These are phyloP conservation scores for Nasonia giraulti DNA, from an alignment of 1,140 invertebrate genomes.

Conservation along the genomic window DNA sequence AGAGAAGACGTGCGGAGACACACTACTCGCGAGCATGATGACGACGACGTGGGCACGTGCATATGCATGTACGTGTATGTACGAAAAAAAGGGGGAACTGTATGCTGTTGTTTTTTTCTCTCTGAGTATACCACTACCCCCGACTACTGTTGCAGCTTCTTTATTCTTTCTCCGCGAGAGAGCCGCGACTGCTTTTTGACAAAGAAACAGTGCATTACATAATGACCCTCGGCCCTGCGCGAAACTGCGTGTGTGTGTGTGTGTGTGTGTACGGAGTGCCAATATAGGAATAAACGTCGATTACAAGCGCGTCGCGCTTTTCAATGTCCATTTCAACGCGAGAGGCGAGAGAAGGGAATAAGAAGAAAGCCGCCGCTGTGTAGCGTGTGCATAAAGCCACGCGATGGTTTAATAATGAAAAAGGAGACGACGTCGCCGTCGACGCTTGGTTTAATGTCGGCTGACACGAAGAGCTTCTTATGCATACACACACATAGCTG, in stretches of 20 bases:
- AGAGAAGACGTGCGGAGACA: slow-evolving; percentile 41
- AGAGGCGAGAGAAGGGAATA: neutral
- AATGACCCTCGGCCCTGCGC: neutral
- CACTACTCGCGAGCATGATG: neutral
- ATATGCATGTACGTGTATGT: neutral
- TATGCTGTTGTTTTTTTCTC: neutral
- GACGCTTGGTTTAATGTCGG: slow-evolving; percentile 10
- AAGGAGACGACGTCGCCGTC: neutral
- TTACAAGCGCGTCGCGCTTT: neutral
- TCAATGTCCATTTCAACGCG: slow-evolving; percentile 6
- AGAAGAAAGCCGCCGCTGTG: neutral
- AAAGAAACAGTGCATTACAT: slow-evolving; percentile 28
- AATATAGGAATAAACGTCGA: slow-evolving; percentile 31
- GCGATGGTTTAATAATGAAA: slow-evolving; percentile 31
- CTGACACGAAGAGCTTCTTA: neutral
- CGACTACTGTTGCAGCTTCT: neutral
- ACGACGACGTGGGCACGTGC: neutral
- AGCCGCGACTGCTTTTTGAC: neutral
- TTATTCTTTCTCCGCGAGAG: neutral
- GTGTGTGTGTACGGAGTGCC: neutral
- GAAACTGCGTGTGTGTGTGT: neutral
- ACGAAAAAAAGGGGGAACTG: slow-evolving; percentile 16
- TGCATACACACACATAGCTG: no score
- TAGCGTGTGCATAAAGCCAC: neutral
- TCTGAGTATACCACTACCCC: neutral